Evolutionary conservation across 1,140 invertebrate genomes (phyloP).

Genomic region (Calliphora vicina): DNA sequence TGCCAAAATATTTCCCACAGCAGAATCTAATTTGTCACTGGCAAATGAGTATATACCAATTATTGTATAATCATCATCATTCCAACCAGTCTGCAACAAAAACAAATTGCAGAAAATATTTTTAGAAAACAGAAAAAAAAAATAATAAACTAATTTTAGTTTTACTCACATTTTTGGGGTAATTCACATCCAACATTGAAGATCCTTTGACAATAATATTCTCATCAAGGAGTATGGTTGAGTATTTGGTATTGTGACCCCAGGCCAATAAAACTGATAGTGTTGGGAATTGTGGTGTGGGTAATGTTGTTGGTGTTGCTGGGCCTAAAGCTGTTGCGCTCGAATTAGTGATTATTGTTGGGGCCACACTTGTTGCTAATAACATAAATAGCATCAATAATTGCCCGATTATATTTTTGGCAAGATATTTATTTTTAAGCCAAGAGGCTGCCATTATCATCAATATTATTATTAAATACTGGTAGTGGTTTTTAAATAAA

Average conservation of each 20-base stretch:
- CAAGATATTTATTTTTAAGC: not conserved
- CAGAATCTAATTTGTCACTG: not conserved
- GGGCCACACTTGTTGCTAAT: not conserved
- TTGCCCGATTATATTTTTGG: not conserved
- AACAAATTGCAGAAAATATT: not conserved
- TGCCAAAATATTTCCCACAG: not conserved
- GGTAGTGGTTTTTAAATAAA: too few relatives aligned
- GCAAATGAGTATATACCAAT: conserved; percentile 21
- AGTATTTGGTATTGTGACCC: conserved; percentile 26
- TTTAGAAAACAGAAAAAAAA: too few relatives aligned
- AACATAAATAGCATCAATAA: not conserved
- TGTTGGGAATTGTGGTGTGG: not conserved
- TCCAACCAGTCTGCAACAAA: not conserved
- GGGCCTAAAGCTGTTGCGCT: not conserved
- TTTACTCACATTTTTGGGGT: conserved; percentile 17
- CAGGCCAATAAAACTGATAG: not conserved
- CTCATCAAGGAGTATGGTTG: conserved; percentile 21
- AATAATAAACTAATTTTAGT: not conserved
- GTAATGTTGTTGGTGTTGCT: not conserved
- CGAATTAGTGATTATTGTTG: not conserved
- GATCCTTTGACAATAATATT: conserved; percentile 23
- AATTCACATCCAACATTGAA: not conserved
- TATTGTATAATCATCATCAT: conserved; percentile 16
- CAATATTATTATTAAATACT: too few relatives aligned
- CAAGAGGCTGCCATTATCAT: not conserved